Evolutionary conservation across 37 sponge, comb jelly and placozoan species (phyloP).

Genomic region (Lycopodina hypogea): DNA sequence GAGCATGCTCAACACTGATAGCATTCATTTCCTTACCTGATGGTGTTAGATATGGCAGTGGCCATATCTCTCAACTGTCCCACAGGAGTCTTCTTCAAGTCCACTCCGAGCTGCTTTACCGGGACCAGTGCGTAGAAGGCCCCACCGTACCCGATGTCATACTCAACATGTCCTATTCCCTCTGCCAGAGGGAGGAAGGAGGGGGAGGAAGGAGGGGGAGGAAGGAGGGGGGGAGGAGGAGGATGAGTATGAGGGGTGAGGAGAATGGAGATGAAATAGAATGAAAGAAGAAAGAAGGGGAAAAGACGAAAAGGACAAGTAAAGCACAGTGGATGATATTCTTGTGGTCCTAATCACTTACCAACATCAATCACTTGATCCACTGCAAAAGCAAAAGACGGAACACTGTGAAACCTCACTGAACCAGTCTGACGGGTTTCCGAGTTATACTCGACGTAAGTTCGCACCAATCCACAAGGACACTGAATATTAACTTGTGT

Average conservation of each 20-base stretch:
- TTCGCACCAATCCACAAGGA: constrained; percentile 83
- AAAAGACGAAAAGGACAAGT: no score
- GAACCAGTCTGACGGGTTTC: constrained; percentile 43
- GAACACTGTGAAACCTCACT: constrained; percentile 76
- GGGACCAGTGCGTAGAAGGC: constrained; percentile 80
- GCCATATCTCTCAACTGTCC: constrained; percentile 39
- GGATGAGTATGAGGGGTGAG: no score
- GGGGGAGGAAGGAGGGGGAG: no score
- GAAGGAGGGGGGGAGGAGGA: no score
- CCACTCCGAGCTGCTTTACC: constrained; percentile 54
- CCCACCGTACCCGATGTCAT: constrained; percentile 84
- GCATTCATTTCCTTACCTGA: no score
- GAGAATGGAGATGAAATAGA: no score
- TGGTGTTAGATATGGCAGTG: neutral
- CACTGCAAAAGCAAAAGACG: constrained; percentile 61
- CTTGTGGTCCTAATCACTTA: neutral
- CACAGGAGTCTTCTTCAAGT: constrained; percentile 45
- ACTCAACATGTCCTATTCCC: constrained; percentile 36
- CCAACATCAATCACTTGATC: constrained; percentile 47
- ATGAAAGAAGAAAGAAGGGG: no score
- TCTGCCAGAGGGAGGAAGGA: neutral
- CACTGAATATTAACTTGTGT: constrained; percentile 84
- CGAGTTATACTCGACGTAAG: constrained; percentile 46
- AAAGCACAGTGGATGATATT: no score
- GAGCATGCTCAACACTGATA: no score